Evolutionary conservation across 2,888 invertebrate genomes (phyloP).

Genomic region (Drosophila nr. fundita): DNA sequence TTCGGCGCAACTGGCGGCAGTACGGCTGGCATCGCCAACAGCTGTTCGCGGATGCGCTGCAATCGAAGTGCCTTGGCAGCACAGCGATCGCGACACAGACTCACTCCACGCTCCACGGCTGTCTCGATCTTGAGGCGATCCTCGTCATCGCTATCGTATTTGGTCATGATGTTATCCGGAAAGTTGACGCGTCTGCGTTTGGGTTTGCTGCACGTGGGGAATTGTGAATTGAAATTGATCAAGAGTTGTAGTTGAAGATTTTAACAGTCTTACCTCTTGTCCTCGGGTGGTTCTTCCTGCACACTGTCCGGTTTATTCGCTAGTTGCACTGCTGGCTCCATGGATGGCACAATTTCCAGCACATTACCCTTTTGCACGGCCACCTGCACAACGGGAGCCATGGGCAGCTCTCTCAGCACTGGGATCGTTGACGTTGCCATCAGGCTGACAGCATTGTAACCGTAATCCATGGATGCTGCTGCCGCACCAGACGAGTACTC

Average conservation of each 20-base stretch:
- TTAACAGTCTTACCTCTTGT: slow-evolving; percentile 45
- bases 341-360: slow-evolving; percentile 83
- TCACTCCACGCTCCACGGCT: slow-evolving; percentile 72
- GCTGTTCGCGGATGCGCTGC: slow-evolving; percentile 46
- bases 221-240: neutral
- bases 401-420: slow-evolving; percentile 79
- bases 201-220: slow-evolving; percentile 61
- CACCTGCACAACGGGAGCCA: slow-evolving; percentile 70
- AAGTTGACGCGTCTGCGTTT: slow-evolving; percentile 82
- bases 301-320: slow-evolving; percentile 58
- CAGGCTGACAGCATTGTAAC: slow-evolving; percentile 45
- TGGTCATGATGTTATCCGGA: slow-evolving; percentile 81
- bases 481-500: slow-evolving; percentile 57
- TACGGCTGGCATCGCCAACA: slow-evolving; percentile 62
- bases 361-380: slow-evolving; percentile 85
- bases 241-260: neutral
- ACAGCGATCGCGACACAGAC: slow-evolving; percentile 63
- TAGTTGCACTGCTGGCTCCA: slow-evolving; percentile 28
- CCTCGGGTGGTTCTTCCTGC: slow-evolving; percentile 49
- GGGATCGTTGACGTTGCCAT: slow-evolving; percentile 19
- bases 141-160: slow-evolving; percentile 82
- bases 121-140: slow-evolving; percentile 76
- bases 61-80: slow-evolving; percentile 48
- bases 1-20: slow-evolving; percentile 76
- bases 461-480: slow-evolving; percentile 34